phyloP scores from a whole-genome alignment of 2,113 vertebrate genomes.

The Columba livia region DNA sequence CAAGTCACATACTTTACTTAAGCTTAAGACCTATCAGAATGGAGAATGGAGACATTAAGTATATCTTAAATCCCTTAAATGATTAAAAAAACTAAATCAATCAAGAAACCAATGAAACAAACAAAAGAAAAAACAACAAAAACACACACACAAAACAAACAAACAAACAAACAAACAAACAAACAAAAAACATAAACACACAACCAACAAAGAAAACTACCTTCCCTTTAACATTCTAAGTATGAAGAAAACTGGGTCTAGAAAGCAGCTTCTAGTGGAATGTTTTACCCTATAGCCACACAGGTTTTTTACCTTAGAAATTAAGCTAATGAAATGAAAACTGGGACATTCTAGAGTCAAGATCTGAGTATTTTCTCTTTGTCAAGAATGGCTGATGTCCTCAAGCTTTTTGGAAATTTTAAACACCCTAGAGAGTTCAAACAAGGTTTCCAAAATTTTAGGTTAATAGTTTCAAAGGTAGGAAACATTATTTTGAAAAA shows the following conservation, averaged over 20 bases:
- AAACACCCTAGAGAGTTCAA: not conserved
- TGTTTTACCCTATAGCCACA: not conserved
- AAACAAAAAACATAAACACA: too few relatives aligned
- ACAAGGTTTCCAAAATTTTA: not conserved
- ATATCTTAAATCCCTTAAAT: not conserved
- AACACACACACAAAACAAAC: too few relatives aligned
- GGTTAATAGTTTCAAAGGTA: not conserved
- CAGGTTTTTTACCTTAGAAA: not conserved
- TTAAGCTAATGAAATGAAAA: not conserved
- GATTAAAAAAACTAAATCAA: not conserved
- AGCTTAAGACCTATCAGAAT: not conserved
- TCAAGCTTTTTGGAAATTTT: not conserved
- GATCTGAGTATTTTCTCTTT: not conserved
- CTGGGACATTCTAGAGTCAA: not conserved
- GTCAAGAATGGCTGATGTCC: not conserved
- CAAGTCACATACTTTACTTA: not conserved
- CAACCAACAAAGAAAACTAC: too few relatives aligned
- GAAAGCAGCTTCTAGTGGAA: not conserved
- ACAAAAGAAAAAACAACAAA: too few relatives aligned
- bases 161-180: too few relatives aligned
- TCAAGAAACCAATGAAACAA: too few relatives aligned
- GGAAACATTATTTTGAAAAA: not conserved
- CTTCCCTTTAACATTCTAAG: not conserved
- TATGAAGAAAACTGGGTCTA: not conserved
- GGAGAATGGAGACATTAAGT: not conserved